Evolutionary conservation across 2,113 vertebrate genomes (phyloP), one percentile per base, ranked within the genome.

Genomic region (Protomyctophum bolini): DNA sequence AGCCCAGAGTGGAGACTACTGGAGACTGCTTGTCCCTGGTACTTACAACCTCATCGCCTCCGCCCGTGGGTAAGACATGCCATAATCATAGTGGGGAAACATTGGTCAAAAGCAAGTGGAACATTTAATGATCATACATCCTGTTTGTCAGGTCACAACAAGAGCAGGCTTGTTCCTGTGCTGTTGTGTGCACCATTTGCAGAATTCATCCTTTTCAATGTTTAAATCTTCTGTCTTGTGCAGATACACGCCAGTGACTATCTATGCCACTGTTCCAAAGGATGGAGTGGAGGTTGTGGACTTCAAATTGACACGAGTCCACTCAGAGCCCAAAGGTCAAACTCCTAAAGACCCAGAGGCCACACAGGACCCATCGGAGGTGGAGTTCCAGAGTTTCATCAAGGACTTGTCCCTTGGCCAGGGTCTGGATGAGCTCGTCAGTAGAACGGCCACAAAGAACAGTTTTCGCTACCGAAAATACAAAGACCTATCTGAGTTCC

Each of bases 1-100:
- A n/a, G 95, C 92, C 79, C 92, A 75, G 65, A 92, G 83, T 46
- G 98, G 98, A 75, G 97, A 99, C 84, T 99, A 96, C 85, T 99
- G 98, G 98, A 96, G 98, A 75, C 94, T 99, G 10, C 86, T 99
- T 85, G 87, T 93, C 55, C 95, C 91, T 8, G 96, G 95, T 63
- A 93, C 77, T 0, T 98, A 99, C 68, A 92, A 85, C 55, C 81
- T 99, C 83, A 97, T 94, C 14, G 96, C 94, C 0, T 95, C 94
- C 12, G 96, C 98, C 33, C 92, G 92, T 79, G 97, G 98, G 98
- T 98, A 81, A 94, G 93, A 4, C 8, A 49, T 41, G 33, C 33
- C 33, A 41, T 41, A 41, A 41, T 41, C 2, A 54, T 14, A 46
- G 41, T 0, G 2, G 52, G 52, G 51, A 49, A 8, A 9, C 14